Percentiles rank a stretch among this genome's conserved stretches.
phyloP scores from a whole-genome alignment of 2,797 vertebrate genomes.

The Phrynocephalus guinanensis region DNA sequence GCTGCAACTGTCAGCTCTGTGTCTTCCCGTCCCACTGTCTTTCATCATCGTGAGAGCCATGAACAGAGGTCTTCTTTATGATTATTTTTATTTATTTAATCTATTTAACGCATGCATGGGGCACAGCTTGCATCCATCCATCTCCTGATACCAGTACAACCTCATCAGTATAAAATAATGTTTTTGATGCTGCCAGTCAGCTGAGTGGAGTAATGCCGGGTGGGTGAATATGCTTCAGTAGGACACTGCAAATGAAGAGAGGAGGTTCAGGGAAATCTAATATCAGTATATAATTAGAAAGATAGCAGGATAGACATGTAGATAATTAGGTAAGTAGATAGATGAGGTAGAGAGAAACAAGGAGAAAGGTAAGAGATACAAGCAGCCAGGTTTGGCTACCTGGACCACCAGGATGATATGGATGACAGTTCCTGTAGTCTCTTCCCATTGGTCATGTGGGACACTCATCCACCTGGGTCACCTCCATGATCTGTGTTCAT shows the following conservation, averaged over 20 bases:
- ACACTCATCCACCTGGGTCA: too few species aligned
- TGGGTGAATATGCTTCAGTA: not conserved
- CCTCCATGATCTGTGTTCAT: too few species aligned
- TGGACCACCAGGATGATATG: not conserved
- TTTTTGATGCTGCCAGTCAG: not conserved
- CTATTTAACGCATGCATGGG: slow-evolving; percentile 52
- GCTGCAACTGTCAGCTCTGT: slow-evolving; percentile 75
- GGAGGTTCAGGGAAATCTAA: not conserved
- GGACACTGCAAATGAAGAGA: not conserved
- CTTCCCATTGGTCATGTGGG: not conserved
- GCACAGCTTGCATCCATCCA: slow-evolving; percentile 58
- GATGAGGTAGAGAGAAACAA: not conserved
- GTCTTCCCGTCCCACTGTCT: slow-evolving; percentile 75
- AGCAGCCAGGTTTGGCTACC: not conserved
- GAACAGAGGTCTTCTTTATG: slow-evolving; percentile 76
- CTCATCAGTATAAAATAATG: slow-evolving; percentile 22
- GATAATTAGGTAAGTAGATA: not conserved
- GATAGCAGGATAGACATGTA: not conserved
- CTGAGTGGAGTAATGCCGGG: slow-evolving; percentile 5
- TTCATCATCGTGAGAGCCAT: slow-evolving; percentile 74
- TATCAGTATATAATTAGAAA: not conserved
- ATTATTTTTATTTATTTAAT: slow-evolving; percentile 63
- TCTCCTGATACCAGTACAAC: slow-evolving; percentile 12
- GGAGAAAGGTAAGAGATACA: too few species aligned
- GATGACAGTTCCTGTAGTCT: not conserved